A percentile compares a stretch with the other conserved stretches of the same genome.
These are phyloP conservation scores for Muraenolepis orangiensis DNA, from an alignment of 2,797 vertebrate species.

Conservation along the genomic window DNA sequence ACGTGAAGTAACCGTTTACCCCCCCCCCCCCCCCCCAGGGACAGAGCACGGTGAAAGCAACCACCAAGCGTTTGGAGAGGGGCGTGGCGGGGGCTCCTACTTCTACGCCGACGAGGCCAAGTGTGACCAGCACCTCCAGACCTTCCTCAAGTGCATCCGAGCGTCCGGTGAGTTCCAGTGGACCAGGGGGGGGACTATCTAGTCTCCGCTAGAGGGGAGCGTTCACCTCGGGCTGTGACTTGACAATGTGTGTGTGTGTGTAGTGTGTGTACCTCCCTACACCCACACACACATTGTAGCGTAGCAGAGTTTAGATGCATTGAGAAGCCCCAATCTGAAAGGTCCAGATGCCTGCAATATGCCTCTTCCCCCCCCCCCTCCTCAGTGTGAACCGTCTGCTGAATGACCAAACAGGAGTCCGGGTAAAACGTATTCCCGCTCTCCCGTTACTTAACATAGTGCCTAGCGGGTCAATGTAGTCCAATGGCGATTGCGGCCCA, in stretches of 20 bases:
- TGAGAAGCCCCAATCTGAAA: neutral
- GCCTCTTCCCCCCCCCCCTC: neutral
- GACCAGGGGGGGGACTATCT: too few relatives aligned
- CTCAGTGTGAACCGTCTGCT: neutral
- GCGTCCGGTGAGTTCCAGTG: conserved; percentile 85
- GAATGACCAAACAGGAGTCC: neutral
- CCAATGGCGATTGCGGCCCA: neutral
- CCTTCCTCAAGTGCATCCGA: conserved; percentile 83
- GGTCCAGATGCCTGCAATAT: neutral
- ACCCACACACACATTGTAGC: too few relatives aligned
- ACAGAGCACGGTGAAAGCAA: conserved; percentile 67
- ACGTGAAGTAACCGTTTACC: conserved; percentile 42
- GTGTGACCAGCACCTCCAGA: conserved; percentile 91
- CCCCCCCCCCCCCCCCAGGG: conserved; percentile 51
- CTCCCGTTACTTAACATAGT: neutral
- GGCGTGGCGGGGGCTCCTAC: conserved; percentile 53
- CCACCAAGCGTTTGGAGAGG: conserved; percentile 65
- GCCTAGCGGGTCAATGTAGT: neutral
- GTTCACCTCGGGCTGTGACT: too few relatives aligned
- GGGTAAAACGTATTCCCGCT: neutral
- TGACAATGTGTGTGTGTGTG: too few relatives aligned
- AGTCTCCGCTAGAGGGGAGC: too few relatives aligned
- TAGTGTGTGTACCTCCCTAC: too few relatives aligned
- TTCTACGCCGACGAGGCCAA: conserved; percentile 82
- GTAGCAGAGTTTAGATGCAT: neutral